Evolutionary conservation across 2,797 vertebrate species (phyloP), one percentile per base, ranked within the genome.

Genomic region (Mallotus villosus): DNA sequence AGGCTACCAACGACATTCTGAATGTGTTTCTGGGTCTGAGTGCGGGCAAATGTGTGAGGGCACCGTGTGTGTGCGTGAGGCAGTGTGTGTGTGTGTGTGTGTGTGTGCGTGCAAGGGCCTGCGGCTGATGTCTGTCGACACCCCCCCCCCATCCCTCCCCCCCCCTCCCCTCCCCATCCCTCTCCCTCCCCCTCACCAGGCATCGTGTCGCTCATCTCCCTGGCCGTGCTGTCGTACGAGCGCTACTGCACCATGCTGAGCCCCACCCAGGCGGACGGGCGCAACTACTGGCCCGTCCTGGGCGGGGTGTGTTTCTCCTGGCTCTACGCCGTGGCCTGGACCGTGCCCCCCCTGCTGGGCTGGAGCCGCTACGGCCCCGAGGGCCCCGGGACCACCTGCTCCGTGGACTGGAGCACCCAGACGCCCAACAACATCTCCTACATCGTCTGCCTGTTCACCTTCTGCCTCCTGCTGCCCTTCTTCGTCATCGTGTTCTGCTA

Each of bases 281-380:
- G 90, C 21, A 87, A 92, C 82, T 94, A 89, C 86, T 88, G 84
- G 27, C 92, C 94, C 5, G 82, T 83, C 0, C 83, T 93, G 77
- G 32, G 72, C 5, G 93, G 91, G 25, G 94, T 95, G 69, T 70
- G 88, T 78, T 92, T 95, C 79, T 94, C 94, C 74, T 95, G 94
- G 94, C 80, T 84, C 0, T 95, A 95, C 81, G 92, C 93, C 0
- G 49, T 94, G 78, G 72, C 82, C 61, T 95, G 94, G 95, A 91
- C 91, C 0, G 68, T 89, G 2, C 93, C 94, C 0, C 93, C 92
- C 0, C 87, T 95, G 41, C 88, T 95, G 58, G 93, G 94, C 70
- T 95, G 95, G 95, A 95, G 94, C 89, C 86, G 74, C 37, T 95
- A 94, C 0, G 91, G 93, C 5, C 94, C 92, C 0, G 94, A 95